A percentile compares a stretch with the other conserved stretches of the same genome.
Conservation (phyloP, 2,797 vertebrate species). For the Bradypus variegatus region DNA sequence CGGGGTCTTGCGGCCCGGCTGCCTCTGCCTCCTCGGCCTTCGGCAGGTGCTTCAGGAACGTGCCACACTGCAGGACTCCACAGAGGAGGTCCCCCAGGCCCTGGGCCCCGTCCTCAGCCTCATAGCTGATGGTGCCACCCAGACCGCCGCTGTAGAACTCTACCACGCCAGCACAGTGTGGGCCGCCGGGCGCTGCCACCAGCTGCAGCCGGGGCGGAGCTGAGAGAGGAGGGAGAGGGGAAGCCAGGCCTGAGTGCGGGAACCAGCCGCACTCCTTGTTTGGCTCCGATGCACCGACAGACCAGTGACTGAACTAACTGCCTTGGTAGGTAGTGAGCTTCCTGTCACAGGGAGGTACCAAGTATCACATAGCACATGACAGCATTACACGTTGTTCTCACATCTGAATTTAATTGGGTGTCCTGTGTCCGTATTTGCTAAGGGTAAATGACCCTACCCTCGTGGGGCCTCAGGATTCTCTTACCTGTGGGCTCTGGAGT, state of each 20-base stretch:
- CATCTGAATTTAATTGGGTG: too few relatives aligned
- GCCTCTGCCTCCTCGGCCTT: neutral
- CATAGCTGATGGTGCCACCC: slow-evolving; percentile 47
- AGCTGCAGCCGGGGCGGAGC: slow-evolving; percentile 59
- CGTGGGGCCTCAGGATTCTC: neutral
- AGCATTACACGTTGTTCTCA: neutral
- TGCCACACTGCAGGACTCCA: slow-evolving; percentile 41
- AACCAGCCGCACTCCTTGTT: neutral
- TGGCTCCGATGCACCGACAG: neutral
- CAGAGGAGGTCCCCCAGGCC: slow-evolving; percentile 57
- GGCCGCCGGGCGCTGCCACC: neutral
- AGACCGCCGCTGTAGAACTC: slow-evolving; percentile 55
- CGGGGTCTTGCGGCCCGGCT: neutral
- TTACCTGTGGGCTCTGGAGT: slow-evolving; percentile 57
- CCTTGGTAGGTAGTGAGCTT: neutral
- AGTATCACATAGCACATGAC: too few relatives aligned
- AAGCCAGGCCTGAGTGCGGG: neutral
- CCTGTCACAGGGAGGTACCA: neutral
- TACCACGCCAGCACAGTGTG: slow-evolving; percentile 61
- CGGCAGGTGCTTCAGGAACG: slow-evolving; percentile 33
- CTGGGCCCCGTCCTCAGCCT: neutral
- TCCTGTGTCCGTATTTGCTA: neutral
- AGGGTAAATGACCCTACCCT: too few relatives aligned
- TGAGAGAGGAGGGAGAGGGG: neutral
- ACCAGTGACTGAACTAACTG: neutral